These are phyloP conservation scores for Acholoe squamosa DNA, from an alignment of 2,888 invertebrate species.

Conservation along the genomic window DNA sequence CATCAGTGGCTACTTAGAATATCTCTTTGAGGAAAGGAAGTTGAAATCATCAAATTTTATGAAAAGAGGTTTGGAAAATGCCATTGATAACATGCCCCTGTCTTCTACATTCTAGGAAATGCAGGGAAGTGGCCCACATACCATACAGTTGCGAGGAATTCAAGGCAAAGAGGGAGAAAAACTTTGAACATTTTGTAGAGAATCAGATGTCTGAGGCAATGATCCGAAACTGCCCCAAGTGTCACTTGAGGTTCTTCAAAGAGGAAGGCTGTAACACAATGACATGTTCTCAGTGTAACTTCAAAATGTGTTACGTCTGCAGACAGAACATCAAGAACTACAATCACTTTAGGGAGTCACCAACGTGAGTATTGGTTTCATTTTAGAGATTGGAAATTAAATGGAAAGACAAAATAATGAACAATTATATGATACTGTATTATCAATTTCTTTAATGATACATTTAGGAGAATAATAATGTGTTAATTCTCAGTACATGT, in stretches of 20 bases:
- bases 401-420: too few relatives aligned
- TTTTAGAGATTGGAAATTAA: background rate
- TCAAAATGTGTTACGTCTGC: conserved; percentile 81
- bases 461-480: too few relatives aligned
- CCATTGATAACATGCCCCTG: too few relatives aligned
- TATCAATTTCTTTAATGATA: too few relatives aligned
- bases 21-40: too few relatives aligned
- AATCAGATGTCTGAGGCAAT: conserved; percentile 84
- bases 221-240: conserved; percentile 78
- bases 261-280: conserved; percentile 81
- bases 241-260: conserved; percentile 78
- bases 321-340: conserved; percentile 66
- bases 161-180: conserved; percentile 78
- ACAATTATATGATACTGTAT: too few relatives aligned
- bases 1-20: too few relatives aligned
- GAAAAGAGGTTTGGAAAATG: too few relatives aligned
- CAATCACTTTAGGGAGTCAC: conserved; percentile 6
- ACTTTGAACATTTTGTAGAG: conserved; percentile 84
- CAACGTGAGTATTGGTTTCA: background rate
- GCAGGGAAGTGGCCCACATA: conserved; percentile 85
- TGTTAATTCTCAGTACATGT: too few relatives aligned
- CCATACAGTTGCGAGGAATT: conserved; percentile 83
- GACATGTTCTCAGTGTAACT: conserved; percentile 80
- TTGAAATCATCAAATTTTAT: too few relatives aligned
- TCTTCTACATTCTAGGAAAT: conserved; percentile 77